These are phyloP conservation scores for Takifugu rubripes DNA, from an alignment of 2,797 vertebrate species.

Conservation along the genomic window DNA sequence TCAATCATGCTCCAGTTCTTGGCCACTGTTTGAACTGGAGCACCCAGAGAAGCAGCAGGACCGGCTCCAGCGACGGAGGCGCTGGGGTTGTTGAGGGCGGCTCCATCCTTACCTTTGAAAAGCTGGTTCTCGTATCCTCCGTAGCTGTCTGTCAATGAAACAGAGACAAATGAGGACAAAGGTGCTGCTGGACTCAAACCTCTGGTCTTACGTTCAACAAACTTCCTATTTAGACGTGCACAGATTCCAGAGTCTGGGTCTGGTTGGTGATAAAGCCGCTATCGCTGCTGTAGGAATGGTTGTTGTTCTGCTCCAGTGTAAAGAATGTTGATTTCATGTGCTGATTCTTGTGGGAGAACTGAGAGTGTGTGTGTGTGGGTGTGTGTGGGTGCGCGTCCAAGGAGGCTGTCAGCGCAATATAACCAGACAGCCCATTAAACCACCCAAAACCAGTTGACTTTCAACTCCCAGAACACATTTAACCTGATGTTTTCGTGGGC, in stretches of 20 bases:
- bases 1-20: no score
- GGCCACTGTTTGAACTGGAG: no score
- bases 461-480: slow-evolving; percentile 11
- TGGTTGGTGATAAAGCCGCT: no score
- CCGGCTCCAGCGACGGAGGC: no score
- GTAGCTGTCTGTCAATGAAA: slow-evolving; percentile 69
- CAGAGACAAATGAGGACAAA: slow-evolving; percentile 8
- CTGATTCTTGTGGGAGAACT: slow-evolving; percentile 22
- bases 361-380: slow-evolving; percentile 6
- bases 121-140: slow-evolving; percentile 82
- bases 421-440: slow-evolving; percentile 33
- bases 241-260: neutral
- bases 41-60: no score
- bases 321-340: slow-evolving; percentile 21
- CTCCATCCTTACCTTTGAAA: slow-evolving; percentile 74
- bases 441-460: slow-evolving; percentile 10
- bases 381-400: slow-evolving; percentile 6
- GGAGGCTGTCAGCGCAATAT: slow-evolving; percentile 30
- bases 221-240: neutral
- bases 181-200: slow-evolving; percentile 9
- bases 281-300: slow-evolving; percentile 16
- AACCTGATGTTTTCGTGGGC: slow-evolving; percentile 32
- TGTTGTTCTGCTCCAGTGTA: slow-evolving; percentile 13
- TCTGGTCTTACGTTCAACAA: slow-evolving; percentile 44
- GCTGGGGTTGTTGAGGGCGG: neutral